A percentile compares a stretch with the other conserved stretches of the same genome.
These are phyloP conservation scores for Netelia virgata DNA, from an alignment of 2,888 invertebrate genomes.

Conservation along the genomic window DNA sequence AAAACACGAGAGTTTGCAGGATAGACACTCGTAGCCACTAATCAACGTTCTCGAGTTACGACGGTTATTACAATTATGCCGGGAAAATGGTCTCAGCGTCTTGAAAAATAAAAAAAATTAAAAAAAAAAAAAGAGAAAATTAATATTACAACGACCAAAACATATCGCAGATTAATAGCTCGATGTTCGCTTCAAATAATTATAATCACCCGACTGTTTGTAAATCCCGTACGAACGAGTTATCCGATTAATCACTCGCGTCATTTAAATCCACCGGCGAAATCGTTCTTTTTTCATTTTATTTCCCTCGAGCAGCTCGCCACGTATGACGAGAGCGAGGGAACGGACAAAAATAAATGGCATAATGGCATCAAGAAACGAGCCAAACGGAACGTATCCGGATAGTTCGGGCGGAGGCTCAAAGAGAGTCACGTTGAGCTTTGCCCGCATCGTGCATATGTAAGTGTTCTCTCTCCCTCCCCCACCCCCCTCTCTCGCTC, in stretches of 20 bases:
- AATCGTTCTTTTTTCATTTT: background rate
- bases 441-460: slow-evolving; percentile 17
- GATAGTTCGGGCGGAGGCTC: slow-evolving; percentile 70
- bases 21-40: slow-evolving; percentile 31
- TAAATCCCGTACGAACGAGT: background rate
- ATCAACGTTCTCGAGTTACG: background rate
- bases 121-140: background rate
- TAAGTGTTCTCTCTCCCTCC: slow-evolving; percentile 18
- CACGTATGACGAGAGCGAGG: slow-evolving; percentile 27
- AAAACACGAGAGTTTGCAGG: slow-evolving; percentile 29
- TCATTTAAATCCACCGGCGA: slow-evolving; percentile 11
- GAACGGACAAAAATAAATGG: slow-evolving; percentile 23
- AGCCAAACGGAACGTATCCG: slow-evolving; percentile 76
- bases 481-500: background rate
- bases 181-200: slow-evolving; percentile 2
- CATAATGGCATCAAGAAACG: slow-evolving; percentile 52
- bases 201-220: background rate
- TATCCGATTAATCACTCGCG: slow-evolving; percentile 5
- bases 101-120: background rate
- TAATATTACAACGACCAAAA: background rate
- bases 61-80: slow-evolving; percentile 24
- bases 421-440: slow-evolving; percentile 68
- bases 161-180: slow-evolving; percentile 19
- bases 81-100: slow-evolving; percentile 36
- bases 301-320: background rate